Evolutionary conservation across 2,888 invertebrate species (phyloP), one percentile per base, ranked within the genome.

Genomic region (Sesia bembeciformis): DNA sequence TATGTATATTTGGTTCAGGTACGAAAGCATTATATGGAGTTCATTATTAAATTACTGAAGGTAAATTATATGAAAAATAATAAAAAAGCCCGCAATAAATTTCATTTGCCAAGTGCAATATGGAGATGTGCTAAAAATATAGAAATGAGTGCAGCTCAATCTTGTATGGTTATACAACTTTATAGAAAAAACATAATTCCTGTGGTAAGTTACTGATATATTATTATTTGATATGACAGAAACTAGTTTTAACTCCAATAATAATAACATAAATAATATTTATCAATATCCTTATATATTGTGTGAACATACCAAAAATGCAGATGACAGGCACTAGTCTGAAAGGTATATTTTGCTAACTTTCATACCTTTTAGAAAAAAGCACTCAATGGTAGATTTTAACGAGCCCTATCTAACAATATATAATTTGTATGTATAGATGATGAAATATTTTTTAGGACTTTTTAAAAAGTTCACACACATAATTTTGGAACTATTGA

Each of bases 11-110:
- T 23, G 23, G 23, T 72, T 52, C 62, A 90, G 90, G 88, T 90
- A 23, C 83, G 90, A 39, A 86, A 88, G 66, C 81, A 84, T 67
- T 90, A 90, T 60, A 81, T 90, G 80, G 84, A 85, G 52, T 78
- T 85, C 62, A 65, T 89, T 49, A 78, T 85, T 51, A 82, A 83
- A 68, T 63, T 88, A 40, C 64, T 90, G 39, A 75, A 81, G 8
- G 60, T 71, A 3, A 90, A 90, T 60, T 90, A 89, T 67, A 85
- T 87, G 65, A 81, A 71, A 1, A 78, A 81, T 58, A 40, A 52
- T 40, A 84, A 85, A 56, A 83, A 72, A 60, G 73, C 78, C 0
- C 81, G 83, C 54, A 86, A 86, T 58, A 86, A 84, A 55, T 77
- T 83, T 40, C 83, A 84, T 62, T 66, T 88, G 46, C 90, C 90